A percentile compares a stretch with the other conserved stretches of the same genome.
Evolutionary conservation across 2,888 invertebrate species (phyloP).

Genomic region (Noctuana brunneofusca): DNA sequence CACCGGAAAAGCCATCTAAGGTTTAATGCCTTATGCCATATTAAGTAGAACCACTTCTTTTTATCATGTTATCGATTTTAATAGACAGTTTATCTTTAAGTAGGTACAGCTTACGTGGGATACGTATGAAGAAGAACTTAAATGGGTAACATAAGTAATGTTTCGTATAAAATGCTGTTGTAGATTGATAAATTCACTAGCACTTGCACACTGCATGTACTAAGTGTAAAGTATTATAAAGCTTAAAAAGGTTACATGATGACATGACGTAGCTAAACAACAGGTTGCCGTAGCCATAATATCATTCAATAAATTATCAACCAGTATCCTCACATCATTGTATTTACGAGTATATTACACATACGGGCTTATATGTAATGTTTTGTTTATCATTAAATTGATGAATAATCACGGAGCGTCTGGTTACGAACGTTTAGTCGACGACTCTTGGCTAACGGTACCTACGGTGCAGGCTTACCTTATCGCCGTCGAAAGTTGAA

Average conservation of each 20-base stretch:
- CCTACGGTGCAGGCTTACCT: conserved; percentile 60
- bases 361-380: too few relatives aligned
- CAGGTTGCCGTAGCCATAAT: too few relatives aligned
- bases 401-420: neutral
- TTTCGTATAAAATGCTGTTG: too few relatives aligned
- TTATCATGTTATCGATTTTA: neutral
- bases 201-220: too few relatives aligned
- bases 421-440: neutral
- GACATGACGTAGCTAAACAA: too few relatives aligned
- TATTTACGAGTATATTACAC: too few relatives aligned
- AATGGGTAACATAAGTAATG: neutral
- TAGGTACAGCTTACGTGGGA: too few relatives aligned
- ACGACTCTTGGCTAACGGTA: conserved; percentile 47
- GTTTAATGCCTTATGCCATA: conserved; percentile 2
- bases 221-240: too few relatives aligned
- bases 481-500: conserved; percentile 66
- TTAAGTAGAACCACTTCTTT: neutral
- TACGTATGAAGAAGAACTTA: neutral
- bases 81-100: neutral
- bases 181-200: too few relatives aligned
- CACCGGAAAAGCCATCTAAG: neutral
- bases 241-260: too few relatives aligned
- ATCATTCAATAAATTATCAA: too few relatives aligned
- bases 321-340: too few relatives aligned
- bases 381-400: neutral